phyloP scores from a whole-genome alignment of 2,113 vertebrate genomes.

The Acrocephalus arundinaceus region DNA sequence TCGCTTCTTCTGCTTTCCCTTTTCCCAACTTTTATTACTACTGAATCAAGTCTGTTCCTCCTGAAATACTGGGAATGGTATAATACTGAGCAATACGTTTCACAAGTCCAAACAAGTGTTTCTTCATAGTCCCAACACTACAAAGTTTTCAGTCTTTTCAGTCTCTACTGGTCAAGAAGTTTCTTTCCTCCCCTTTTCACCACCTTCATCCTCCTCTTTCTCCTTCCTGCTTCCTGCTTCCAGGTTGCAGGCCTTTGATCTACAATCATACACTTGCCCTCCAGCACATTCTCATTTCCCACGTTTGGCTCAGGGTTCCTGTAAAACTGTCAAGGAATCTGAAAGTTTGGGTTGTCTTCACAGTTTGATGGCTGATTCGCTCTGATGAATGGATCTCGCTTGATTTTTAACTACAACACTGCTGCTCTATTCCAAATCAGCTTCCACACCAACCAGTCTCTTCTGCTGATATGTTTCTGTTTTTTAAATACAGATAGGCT shows the following conservation, averaged over 20 bases:
- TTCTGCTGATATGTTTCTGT: conserved; percentile 59
- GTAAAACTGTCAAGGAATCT: conserved; percentile 55
- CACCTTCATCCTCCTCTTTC: background rate
- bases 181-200: background rate
- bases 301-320: conserved; percentile 63
- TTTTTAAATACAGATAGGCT: conserved; percentile 72
- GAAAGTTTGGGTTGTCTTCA: conserved; percentile 70
- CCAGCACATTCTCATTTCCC: conserved; percentile 69
- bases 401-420: conserved; percentile 1
- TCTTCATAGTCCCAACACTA: conserved; percentile 52
- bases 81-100: conserved; percentile 67
- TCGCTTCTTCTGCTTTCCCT: conserved; percentile 29
- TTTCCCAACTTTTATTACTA: background rate
- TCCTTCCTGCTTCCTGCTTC: conserved; percentile 13
- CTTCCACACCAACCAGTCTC: background rate
- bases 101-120: conserved; percentile 55
- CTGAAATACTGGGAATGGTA: conserved; percentile 72
- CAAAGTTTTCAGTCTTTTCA: conserved; percentile 49
- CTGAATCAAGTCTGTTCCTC: conserved; percentile 37
- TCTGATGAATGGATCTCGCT: conserved; percentile 19
- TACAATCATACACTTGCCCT: conserved; percentile 47
- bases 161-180: background rate
- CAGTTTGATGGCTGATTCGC: conserved; percentile 67
- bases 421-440: background rate
- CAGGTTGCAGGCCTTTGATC: conserved; percentile 36